Percentiles rank a stretch among this genome's conserved stretches.
Evolutionary conservation across 2,888 invertebrate genomes (phyloP).

Genomic region (Drosophila mayaguana): DNA sequence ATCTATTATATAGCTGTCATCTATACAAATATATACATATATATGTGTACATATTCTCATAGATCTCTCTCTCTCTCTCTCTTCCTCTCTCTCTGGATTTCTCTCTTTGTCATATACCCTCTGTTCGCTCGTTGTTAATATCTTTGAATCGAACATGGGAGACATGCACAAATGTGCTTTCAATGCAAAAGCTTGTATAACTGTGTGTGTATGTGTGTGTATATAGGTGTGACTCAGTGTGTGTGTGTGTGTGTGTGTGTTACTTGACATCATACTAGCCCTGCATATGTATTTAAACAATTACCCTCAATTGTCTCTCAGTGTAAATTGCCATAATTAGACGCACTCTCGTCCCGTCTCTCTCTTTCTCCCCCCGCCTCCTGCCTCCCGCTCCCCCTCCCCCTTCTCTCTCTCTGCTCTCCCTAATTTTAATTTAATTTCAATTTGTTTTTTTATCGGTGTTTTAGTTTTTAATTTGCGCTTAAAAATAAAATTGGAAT

Average conservation of each 20-base stretch:
- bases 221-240: constrained; percentile 17
- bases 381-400: neutral
- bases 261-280: constrained; percentile 14
- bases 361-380: neutral
- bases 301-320: constrained; percentile 37
- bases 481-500: neutral
- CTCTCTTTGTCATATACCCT: constrained; percentile 1
- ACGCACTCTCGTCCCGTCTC: constrained; percentile 27
- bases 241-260: constrained; percentile 15
- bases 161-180: constrained; percentile 27
- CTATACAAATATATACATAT: constrained; percentile 2
- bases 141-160: neutral
- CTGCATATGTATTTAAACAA: constrained; percentile 23
- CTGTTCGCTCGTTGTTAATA: constrained; percentile 8
- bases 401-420: neutral
- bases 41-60: constrained; percentile 1
- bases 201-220: neutral
- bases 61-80: constrained; percentile 8
- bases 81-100: constrained; percentile 12
- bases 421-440: constrained; percentile 1
- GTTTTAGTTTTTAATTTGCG: neutral
- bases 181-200: constrained; percentile 18
- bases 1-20: constrained; percentile 6
- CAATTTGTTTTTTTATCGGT: neutral
- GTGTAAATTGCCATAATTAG: constrained; percentile 58